These are phyloP conservation scores for Leucoraja ocellata DNA, from an alignment of 2,797 vertebrate genomes.

Conservation along the genomic window DNA sequence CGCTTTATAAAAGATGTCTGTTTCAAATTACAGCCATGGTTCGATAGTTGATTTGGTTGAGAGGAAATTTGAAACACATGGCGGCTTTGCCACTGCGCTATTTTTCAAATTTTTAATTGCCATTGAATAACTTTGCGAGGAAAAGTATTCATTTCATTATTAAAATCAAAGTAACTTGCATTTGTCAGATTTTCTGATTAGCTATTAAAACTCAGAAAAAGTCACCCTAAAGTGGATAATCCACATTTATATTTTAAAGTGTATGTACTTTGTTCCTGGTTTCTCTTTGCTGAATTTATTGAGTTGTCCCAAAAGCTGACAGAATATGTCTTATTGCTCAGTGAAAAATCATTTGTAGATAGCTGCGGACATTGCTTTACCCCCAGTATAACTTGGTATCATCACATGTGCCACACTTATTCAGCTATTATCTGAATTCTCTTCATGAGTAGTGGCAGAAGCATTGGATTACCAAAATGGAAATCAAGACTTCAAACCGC, in stretches of 20 bases:
- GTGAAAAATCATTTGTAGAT: neutral
- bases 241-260: neutral
- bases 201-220: neutral
- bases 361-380: neutral
- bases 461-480: neutral
- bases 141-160: slow-evolving; percentile 6
- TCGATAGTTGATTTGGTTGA: slow-evolving; percentile 25
- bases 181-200: neutral
- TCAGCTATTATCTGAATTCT: neutral
- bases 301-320: neutral
- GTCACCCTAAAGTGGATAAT: neutral
- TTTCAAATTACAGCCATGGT: slow-evolving; percentile 19
- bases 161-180: slow-evolving; percentile 10
- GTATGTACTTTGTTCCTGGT: neutral
- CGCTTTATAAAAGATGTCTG: slow-evolving; percentile 23
- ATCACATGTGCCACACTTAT: neutral
- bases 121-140: neutral
- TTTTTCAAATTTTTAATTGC: slow-evolving; percentile 32
- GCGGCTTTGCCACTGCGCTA: slow-evolving; percentile 25
- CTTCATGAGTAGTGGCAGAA: neutral
- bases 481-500: neutral
- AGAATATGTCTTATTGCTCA: neutral
- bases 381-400: neutral
- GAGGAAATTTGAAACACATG: slow-evolving; percentile 35
- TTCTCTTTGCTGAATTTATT: neutral